Evolutionary conservation across 2,113 vertebrate species (phyloP).

Genomic region (Reinhardtius hippoglossoides): DNA sequence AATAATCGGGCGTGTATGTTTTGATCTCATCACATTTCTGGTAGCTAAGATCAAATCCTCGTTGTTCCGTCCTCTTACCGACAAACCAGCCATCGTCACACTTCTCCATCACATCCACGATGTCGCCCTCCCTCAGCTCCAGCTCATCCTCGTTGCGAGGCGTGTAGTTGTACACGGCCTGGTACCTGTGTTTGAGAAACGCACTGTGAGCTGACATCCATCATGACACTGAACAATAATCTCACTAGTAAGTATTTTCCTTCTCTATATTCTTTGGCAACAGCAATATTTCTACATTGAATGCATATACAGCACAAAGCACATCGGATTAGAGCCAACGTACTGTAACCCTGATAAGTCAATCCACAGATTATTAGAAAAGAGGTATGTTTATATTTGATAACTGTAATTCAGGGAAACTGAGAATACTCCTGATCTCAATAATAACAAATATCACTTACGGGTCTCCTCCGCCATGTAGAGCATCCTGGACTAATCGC

Average conservation of each 20-base stretch:
- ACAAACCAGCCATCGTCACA: conserved; percentile 99
- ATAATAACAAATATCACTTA: conserved; percentile 82
- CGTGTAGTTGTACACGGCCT: conserved; percentile 96
- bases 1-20: too few relatives aligned
- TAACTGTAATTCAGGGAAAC: too few relatives aligned
- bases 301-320: background rate
- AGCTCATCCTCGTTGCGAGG: conserved; percentile 97
- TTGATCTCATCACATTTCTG: too few relatives aligned
- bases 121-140: conserved; percentile 95
- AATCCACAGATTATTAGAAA: too few relatives aligned
- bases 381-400: too few relatives aligned
- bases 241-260: too few relatives aligned
- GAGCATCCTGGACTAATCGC: conserved; percentile 92
- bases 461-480: conserved; percentile 94
- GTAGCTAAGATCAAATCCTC: too few relatives aligned
- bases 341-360: too few relatives aligned
- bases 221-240: too few relatives aligned
- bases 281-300: background rate
- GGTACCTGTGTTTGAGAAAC: conserved; percentile 85
- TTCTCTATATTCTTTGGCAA: too few relatives aligned
- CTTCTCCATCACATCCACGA: conserved; percentile 98
- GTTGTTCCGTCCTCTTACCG: conserved; percentile 79
- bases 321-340: background rate
- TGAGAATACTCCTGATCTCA: background rate
- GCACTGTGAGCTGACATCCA: background rate